Percentiles rank a stretch among this genome's conserved stretches.
phyloP scores from a whole-genome alignment of 37 sponge, comb jelly and placozoan genomes.

The Cladorhizidae sp. region DNA sequence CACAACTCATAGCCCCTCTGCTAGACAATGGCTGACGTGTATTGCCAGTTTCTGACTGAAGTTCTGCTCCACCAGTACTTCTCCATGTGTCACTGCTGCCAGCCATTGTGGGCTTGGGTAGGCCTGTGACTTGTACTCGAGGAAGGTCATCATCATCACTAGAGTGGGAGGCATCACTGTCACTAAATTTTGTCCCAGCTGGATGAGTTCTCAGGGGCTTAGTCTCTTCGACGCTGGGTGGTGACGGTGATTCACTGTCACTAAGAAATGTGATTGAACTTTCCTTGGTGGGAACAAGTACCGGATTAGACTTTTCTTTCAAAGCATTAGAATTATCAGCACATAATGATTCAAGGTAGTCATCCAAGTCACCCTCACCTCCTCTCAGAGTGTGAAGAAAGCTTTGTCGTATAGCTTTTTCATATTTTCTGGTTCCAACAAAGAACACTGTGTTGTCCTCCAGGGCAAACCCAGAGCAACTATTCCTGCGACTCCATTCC shows the following conservation, averaged over 20 bases:
- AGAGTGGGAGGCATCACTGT: no score
- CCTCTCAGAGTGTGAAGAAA: not conserved
- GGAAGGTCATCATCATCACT: no score
- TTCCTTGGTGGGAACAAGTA: not conserved
- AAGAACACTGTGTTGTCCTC: slow-evolving; percentile 8
- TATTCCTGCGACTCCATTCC: not conserved
- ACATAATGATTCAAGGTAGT: not conserved
- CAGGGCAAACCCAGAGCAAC: not conserved
- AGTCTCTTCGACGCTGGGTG: no score
- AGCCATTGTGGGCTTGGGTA: no score
- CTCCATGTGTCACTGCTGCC: no score
- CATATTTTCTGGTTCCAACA: not conserved
- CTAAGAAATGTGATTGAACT: not conserved
- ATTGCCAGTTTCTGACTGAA: not conserved
- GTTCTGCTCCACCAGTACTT: not conserved
- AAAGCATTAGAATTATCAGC: not conserved
- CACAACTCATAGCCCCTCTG: not conserved
- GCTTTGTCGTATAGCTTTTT: not conserved
- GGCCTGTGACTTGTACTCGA: no score
- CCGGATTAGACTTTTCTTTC: not conserved
- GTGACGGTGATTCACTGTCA: no score
- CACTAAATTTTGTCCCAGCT: no score
- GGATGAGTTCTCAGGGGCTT: no score
- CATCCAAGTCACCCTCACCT: not conserved
- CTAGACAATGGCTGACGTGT: not conserved